Base-by-base conservation (phyloP, 2,113 vertebrate genomes). In the Marmota flaviventris region DNA sequence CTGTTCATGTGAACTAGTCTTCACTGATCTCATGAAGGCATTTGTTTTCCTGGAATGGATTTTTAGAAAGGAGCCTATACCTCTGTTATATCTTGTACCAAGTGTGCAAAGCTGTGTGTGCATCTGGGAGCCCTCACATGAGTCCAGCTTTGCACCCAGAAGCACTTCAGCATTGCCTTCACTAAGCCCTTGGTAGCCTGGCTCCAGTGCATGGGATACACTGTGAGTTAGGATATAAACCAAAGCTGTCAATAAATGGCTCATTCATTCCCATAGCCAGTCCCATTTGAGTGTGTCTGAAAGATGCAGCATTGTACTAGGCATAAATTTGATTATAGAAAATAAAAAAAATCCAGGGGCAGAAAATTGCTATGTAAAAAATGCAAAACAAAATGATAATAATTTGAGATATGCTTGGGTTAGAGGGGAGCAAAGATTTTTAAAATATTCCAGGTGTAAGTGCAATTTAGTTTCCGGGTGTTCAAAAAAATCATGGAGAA, bases 1-100 rank as follows among this genome's bases (percentile, higher is more conserved):
- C 0, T 22, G 3, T 42, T 6, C 13, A 1, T 11, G 4, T 4
- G 2, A 20, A 45, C 7, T 27, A 13, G 65, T 51, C 25, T 65
- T 79, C 56, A 4, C 7, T 1, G 1, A 14, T 53, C 4, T 7
- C 56, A 20, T 29, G 34, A 42, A 48, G 16, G 6, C 6, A 11
- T 63, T 63, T 42, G 4, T 42, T 65, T 29, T 95, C 56, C 29
- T 14, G 84, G 12, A 58, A 61, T 39, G 13, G 39, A 53, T 51
- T 77, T 51, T 34, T 9, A 2, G 22, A 53, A 53, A 24, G 20
- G 51, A 63, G n/a, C 2, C 6, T 18, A 8, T n/a, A 18, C 5
- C 32, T 76, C 2, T n/a, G 3, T 51, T n/a, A 2, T 27, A 29
- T 11, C 8, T 4, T 27, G 2, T 1, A 8, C 17, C 76, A 12